Base-by-base conservation (phyloP, 2,113 vertebrate species). In the Illadopsis cleaveri region DNA sequence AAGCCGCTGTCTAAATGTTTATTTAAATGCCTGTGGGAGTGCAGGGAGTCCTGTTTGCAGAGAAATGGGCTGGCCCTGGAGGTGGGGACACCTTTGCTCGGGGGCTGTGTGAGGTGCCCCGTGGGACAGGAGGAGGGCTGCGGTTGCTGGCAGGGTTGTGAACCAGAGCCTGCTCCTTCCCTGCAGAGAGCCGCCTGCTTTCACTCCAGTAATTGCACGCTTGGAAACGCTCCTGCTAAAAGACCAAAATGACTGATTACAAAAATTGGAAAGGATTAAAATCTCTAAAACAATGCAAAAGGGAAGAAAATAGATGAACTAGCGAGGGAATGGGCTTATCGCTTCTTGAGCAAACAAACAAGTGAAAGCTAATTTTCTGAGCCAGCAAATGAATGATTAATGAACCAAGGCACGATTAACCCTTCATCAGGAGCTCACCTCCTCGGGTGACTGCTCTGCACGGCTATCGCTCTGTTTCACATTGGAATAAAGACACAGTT, bases 311-410 rank as follows among this genome's bases (percentile, higher is more conserved):
- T 37, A 90, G 76, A 85, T 69, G 90, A 94, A 77, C 68, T 35
- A 84, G 64, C 13, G 4, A 92, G 86, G 93, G 80, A 94, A 92
- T 27, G 51, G 89, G 84, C 82, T 96, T 94, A 96, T 91, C 89
- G 35, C 73, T 92, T 91, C 96, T 95, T 94, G 92, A 90, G 94
- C 87, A 95, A 96, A 97, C 92, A 97, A 97, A 94, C 93, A 96
- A 96, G 90, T 76, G 90, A 89, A 95, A 96, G 92, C 92, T 96
- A 92, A 95, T 96, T 97, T 94, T 95, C 92, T n/a, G 60, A 97
- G 94, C 80, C 89, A 92, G 90, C 94, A 89, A 90, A 90, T 96
- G 96, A 96, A 94, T 92, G 94, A 96, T 96, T 95, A 96, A 96
- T 95, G 96, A 95, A 95, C 11, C 82, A 70, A 22, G 28, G 25